Evolutionary conservation across 2,113 vertebrate species (phyloP).

Genomic region (Xenopus laevis): DNA sequence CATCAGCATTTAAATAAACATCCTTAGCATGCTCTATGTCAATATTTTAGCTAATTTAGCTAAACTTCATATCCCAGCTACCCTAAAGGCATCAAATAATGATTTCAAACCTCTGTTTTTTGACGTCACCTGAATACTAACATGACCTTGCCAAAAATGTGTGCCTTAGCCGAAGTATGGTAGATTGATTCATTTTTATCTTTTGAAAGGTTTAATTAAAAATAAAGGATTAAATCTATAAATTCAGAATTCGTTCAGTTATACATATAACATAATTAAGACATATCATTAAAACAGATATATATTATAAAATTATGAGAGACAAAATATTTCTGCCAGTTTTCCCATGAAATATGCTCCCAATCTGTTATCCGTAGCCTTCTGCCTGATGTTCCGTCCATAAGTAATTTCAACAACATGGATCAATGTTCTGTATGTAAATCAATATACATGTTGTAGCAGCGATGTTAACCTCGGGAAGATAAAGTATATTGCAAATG

Average conservation of each 20-base stretch:
- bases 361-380: neutral
- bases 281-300: constrained; percentile 5
- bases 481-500: neutral
- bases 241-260: neutral
- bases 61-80: no score
- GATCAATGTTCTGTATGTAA: neutral
- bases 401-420: constrained; percentile 1
- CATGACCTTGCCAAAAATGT: neutral
- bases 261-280: neutral
- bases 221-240: neutral
- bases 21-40: no score
- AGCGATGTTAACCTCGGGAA: neutral
- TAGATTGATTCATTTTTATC: neutral
- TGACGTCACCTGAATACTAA: no score
- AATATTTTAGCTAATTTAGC: no score
- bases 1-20: no score
- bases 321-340: constrained; percentile 1
- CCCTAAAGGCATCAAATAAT: no score
- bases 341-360: neutral
- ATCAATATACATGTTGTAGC: neutral
- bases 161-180: neutral
- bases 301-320: neutral
- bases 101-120: no score
- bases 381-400: neutral
- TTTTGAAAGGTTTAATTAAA: neutral